phyloP scores from a whole-genome alignment of 1,140 invertebrate species.

The Plectrocnemia conspersa region DNA sequence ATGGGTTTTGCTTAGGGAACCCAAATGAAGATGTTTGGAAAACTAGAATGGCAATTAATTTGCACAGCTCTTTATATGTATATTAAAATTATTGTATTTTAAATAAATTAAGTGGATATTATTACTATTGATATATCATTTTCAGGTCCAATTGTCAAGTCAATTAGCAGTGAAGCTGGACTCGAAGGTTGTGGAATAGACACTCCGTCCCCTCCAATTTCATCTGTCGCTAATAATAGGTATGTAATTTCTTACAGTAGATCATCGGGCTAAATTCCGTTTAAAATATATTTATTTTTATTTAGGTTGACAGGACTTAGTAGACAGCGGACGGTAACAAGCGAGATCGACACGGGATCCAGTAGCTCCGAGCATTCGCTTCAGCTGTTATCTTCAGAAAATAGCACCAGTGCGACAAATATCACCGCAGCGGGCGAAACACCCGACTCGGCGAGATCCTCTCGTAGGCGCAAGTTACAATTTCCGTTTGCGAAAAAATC shows the following conservation, averaged over 20 bases:
- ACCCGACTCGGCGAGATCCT: constrained; percentile 2
- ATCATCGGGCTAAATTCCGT: no score
- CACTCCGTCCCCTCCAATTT: not conserved
- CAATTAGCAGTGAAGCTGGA: constrained; percentile 29
- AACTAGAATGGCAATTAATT: no score
- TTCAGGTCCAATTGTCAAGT: constrained; percentile 24
- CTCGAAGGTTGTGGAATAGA: constrained; percentile 26
- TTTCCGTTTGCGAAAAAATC: constrained; percentile 33
- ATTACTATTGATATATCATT: not conserved
- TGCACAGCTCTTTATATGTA: no score
- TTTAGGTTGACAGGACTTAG: constrained; percentile 20
- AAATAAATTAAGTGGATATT: no score
- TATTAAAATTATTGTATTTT: no score
- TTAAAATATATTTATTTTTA: no score
- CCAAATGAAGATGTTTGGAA: no score
- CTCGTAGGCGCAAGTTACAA: constrained; percentile 23
- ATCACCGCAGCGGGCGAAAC: not conserved
- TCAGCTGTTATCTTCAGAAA: constrained; percentile 8
- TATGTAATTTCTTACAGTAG: constrained; percentile 9
- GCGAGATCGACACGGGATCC: constrained; percentile 28
- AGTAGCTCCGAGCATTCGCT: constrained; percentile 33
- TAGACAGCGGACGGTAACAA: constrained; percentile 19
- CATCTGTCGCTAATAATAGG: constrained; percentile 17
- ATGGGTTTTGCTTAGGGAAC: no score
- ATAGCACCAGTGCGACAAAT: not conserved